These are phyloP conservation scores for Trogon surrucura DNA, from an alignment of 2,113 vertebrate species.

Conservation along the genomic window DNA sequence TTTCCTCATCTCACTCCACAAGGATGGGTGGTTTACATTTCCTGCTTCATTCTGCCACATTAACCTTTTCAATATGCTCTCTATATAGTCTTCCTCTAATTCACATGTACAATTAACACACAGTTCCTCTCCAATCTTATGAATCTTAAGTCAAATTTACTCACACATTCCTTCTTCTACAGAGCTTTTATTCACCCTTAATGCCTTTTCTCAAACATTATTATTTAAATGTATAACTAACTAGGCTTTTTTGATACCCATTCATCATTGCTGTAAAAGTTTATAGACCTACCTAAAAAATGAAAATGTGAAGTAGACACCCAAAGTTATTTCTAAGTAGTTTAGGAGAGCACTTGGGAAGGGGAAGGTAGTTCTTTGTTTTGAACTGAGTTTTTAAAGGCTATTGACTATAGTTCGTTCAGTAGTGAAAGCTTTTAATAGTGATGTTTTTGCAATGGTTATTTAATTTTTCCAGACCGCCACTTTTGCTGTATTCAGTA, in stretches of 20 bases:
- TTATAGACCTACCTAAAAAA: neutral
- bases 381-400: neutral
- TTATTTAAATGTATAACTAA: neutral
- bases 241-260: neutral
- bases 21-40: neutral
- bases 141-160: neutral
- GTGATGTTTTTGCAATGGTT: neutral
- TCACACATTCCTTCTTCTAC: neutral
- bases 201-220: neutral
- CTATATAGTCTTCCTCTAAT: neutral
- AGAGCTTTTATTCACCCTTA: neutral
- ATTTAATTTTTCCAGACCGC: neutral
- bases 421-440: neutral
- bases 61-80: neutral
- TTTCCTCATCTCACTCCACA: neutral
- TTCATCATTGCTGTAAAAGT: neutral
- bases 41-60: neutral
- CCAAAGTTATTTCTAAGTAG: neutral
- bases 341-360: neutral
- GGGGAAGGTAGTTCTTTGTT: neutral
- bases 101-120: neutral
- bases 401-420: neutral
- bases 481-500: neutral
- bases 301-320: neutral
- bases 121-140: neutral